Percentiles rank a stretch among this genome's conserved stretches.
Evolutionary conservation across 1,140 invertebrate species (phyloP).

Genomic region (Muscidifurax raptorellus): DNA sequence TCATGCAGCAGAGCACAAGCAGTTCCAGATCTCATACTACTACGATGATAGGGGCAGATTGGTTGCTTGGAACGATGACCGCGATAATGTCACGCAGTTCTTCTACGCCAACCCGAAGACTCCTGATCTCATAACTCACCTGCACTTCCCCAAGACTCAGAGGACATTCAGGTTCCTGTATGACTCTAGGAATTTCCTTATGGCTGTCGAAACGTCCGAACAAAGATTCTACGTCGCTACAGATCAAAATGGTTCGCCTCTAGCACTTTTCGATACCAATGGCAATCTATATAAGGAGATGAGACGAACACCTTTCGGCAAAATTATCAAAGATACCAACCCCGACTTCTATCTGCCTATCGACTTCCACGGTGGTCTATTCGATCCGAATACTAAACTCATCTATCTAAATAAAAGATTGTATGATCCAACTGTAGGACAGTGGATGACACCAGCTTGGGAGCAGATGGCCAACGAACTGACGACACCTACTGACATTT

Average conservation of each 20-base stretch:
- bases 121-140: conserved; percentile 88
- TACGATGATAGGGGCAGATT: conserved; percentile 93
- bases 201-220: conserved; percentile 88
- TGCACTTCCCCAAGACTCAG: conserved; percentile 92
- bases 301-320: conserved; percentile 92
- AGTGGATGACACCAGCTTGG: conserved; percentile 97
- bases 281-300: conserved; percentile 95
- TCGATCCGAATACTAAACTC: conserved; percentile 89
- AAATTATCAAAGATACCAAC: conserved; percentile 91
- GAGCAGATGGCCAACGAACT: conserved; percentile 87
- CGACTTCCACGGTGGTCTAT: conserved; percentile 93
- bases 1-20: conserved; percentile 90
- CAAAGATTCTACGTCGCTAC: conserved; percentile 93
- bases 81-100: conserved; percentile 94
- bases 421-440: conserved; percentile 94
- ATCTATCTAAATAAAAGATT: conserved; percentile 89
- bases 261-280: conserved; percentile 92
- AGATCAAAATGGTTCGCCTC: conserved; percentile 93
- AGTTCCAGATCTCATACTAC: conserved; percentile 94
- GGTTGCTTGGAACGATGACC: conserved; percentile 90
- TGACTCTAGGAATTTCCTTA: conserved; percentile 88
- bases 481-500: conserved; percentile 90
- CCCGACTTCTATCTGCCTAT: conserved; percentile 93
- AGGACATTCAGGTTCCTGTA: conserved; percentile 91
- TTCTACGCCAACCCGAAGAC: conserved; percentile 93